Evolutionary conservation across 2,797 vertebrate genomes (phyloP), one percentile per base, ranked within the genome.

Genomic region (Pelochelys cantorii): DNA sequence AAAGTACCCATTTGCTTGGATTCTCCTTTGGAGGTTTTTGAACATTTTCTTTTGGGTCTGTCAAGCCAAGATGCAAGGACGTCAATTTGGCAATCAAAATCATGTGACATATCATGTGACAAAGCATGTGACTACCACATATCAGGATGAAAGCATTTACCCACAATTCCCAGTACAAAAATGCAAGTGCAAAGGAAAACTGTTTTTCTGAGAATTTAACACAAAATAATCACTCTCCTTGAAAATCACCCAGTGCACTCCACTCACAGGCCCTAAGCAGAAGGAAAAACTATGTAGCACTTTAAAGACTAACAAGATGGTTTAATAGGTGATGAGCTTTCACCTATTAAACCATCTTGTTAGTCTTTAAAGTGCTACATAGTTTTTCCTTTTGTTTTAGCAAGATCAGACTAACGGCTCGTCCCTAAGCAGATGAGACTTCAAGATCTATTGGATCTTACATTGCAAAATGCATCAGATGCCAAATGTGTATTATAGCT

Each of bases 401-500:
- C 42, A 42, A 42, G 42, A 42, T 42, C 42, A 42, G 42, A 48
- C 42, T 48, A 48, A 48, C 8, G 42, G 42, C 42, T 48, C 14
- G 34, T 42, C 37, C 48, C 12, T 34, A 42, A 10, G 37, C 48
- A 48, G 7, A 48, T 15, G 65, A 42, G 37, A 48, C 25, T 42
- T 27, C 25, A 48, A 14, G 23, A 14, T 14, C 37, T 48, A 22
- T 27, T 75, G 71, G 23, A 25, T 48, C 12, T 75, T 75, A 3
- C 22, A 11, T 75, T 27, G 48, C 42, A 25, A 48, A 48, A 27
- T 42, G 22, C 42, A 75, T 75, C 37, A 48, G 71, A 48, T 42
- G 25, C 37, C 84, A 48, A 90, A 83, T 48, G 0, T 7, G 37
- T 48, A 7, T 7, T 4, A 34, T 80, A 5, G 85, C 0, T 7